Conservation (phyloP, 2,113 vertebrate genomes). For the Pituophis catenifer region DNA sequence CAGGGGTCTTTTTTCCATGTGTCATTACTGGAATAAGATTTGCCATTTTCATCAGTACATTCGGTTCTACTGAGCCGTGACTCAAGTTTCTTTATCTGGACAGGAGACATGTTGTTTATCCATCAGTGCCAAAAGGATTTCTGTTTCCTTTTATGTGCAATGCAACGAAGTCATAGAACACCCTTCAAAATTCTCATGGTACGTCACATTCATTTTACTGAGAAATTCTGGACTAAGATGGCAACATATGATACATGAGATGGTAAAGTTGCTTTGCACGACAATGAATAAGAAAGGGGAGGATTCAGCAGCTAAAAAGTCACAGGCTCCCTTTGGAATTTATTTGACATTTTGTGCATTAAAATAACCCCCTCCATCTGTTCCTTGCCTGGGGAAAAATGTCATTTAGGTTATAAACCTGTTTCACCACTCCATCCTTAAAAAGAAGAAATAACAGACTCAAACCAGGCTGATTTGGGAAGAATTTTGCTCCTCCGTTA, state of each 20-base stretch:
- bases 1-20: slow-evolving; percentile 87
- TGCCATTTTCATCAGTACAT: slow-evolving; percentile 82
- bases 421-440: neutral
- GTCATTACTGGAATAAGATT: slow-evolving; percentile 74
- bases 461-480: neutral
- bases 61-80: slow-evolving; percentile 83
- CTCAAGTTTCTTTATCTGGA: slow-evolving; percentile 94
- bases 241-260: neutral
- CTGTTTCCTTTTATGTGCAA: neutral
- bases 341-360: neutral
- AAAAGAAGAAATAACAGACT: neutral
- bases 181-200: neutral
- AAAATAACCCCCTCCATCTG: neutral
- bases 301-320: neutral
- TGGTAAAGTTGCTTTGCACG: neutral
- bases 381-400: neutral
- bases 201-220: neutral
- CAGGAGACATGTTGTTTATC: neutral
- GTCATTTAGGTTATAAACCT: neutral
- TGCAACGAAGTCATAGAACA: neutral
- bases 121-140: neutral
- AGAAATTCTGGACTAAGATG: neutral
- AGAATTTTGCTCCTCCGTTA: neutral
- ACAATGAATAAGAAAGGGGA: neutral
- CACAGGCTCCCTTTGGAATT: neutral